phyloP scores from a whole-genome alignment of 2,113 vertebrate genomes.

The Gobiocypris rarus region DNA sequence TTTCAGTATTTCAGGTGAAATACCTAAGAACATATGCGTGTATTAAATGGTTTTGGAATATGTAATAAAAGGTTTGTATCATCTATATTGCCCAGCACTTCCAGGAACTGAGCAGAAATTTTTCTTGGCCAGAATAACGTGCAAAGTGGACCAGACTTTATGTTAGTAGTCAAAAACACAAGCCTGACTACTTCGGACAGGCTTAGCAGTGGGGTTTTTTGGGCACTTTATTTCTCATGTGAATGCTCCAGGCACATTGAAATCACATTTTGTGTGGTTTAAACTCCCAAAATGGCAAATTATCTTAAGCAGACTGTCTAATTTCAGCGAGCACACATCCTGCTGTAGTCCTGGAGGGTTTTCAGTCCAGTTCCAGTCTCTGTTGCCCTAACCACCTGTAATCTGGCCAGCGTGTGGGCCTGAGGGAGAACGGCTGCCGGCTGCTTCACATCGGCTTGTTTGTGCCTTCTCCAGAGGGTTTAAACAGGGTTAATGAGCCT shows the following conservation, averaged over 20 bases:
- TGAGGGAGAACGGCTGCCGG: constrained; percentile 4
- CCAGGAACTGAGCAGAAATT: background rate
- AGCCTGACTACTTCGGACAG: background rate
- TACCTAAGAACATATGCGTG: background rate
- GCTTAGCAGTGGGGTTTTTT: background rate
- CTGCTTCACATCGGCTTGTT: constrained; percentile 10
- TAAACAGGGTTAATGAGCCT: constrained; percentile 46
- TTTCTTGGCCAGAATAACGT: background rate
- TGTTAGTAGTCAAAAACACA: background rate
- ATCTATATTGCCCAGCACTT: background rate
- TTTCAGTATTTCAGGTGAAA: background rate
- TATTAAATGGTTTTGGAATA: background rate
- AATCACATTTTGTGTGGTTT: constrained; percentile 20
- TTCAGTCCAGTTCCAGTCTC: background rate
- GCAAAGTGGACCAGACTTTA: background rate
- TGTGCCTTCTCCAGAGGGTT: constrained; percentile 1
- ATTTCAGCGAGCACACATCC: background rate
- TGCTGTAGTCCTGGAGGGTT: background rate
- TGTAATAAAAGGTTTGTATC: too few relatives aligned
- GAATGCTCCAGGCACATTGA: constrained; percentile 2
- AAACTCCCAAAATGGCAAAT: constrained; percentile 15
- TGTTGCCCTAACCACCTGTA: background rate
- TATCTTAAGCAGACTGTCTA: background rate
- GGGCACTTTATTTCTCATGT: background rate
- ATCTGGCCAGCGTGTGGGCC: constrained; percentile 1